Evolutionary conservation across 2,888 invertebrate species (phyloP).

Genomic region (Pandemis heparana): DNA sequence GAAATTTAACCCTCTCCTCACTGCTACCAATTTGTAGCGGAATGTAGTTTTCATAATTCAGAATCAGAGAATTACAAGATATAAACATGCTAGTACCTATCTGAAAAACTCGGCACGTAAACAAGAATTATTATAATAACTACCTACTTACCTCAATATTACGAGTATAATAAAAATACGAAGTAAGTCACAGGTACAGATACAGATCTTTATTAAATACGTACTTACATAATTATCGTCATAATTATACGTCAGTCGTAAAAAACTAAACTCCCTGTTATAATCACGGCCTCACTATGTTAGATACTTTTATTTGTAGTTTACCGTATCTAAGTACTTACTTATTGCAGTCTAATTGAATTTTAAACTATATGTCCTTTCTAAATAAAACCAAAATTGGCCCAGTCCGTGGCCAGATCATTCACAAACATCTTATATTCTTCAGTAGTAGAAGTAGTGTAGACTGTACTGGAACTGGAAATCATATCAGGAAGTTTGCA

Average conservation of each 20-base stretch:
- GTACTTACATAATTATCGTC: background rate
- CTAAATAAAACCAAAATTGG: constrained; percentile 32
- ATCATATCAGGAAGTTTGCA: constrained; percentile 13
- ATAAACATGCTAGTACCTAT: too few species aligned
- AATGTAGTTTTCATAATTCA: background rate
- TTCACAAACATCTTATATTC: constrained; percentile 19
- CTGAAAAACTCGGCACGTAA: too few species aligned
- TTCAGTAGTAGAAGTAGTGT: constrained; percentile 8
- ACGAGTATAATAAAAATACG: background rate
- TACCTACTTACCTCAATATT: background rate
- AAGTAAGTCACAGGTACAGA: too few species aligned
- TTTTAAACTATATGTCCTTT: background rate
- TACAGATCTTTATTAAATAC: background rate
- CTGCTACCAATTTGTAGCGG: background rate
- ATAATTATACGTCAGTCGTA: background rate
- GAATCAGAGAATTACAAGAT: background rate
- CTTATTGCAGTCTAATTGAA: background rate
- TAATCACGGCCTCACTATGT: background rate
- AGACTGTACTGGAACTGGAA: background rate
- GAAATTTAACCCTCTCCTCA: background rate
- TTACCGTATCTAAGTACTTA: background rate
- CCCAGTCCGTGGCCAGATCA: constrained; percentile 28
- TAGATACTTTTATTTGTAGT: background rate
- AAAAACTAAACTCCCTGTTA: background rate
- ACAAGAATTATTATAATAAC: background rate